phyloP scores from a whole-genome alignment of 2,113 vertebrate species.

The Pelvicachromis taeniatus region DNA sequence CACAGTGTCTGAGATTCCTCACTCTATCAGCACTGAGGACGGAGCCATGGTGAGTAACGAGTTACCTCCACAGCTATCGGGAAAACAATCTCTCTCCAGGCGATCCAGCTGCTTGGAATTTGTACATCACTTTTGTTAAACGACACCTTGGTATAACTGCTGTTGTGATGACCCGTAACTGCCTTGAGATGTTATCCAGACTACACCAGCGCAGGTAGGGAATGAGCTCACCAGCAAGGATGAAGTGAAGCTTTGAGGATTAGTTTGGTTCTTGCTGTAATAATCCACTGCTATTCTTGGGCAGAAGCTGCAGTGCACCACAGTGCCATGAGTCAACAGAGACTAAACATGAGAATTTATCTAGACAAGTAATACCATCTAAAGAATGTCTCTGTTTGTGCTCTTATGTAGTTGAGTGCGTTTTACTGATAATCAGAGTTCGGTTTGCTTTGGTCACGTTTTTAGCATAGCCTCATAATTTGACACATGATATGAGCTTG shows the following conservation, averaged over 20 bases:
- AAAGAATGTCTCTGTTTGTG: slow-evolving; percentile 2
- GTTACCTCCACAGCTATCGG: neutral
- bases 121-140: neutral
- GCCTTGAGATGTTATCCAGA: slow-evolving; percentile 43
- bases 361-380: slow-evolving; percentile 4
- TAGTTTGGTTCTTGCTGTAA: slow-evolving; percentile 61
- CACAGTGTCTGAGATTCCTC: slow-evolving; percentile 54
- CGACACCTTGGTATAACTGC: neutral
- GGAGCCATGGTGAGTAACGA: slow-evolving; percentile 52
- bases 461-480: slow-evolving; percentile 4
- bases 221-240: slow-evolving; percentile 52
- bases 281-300: slow-evolving; percentile 66
- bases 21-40: slow-evolving; percentile 11
- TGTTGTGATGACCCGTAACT: slow-evolving; percentile 11
- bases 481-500: slow-evolving; percentile 29
- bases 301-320: neutral
- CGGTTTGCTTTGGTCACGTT: slow-evolving; percentile 25
- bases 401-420: neutral
- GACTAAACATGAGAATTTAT: neutral
- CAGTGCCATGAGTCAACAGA: neutral
- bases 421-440: slow-evolving; percentile 25
- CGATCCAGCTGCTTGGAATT: neutral
- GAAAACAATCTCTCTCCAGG: neutral
- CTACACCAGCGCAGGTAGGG: slow-evolving; percentile 30
- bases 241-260: slow-evolving; percentile 62